A percentile compares a stretch with the other conserved stretches of the same genome.
phyloP scores from a whole-genome alignment of 1,140 invertebrate genomes.

The Bombus ignitus region DNA sequence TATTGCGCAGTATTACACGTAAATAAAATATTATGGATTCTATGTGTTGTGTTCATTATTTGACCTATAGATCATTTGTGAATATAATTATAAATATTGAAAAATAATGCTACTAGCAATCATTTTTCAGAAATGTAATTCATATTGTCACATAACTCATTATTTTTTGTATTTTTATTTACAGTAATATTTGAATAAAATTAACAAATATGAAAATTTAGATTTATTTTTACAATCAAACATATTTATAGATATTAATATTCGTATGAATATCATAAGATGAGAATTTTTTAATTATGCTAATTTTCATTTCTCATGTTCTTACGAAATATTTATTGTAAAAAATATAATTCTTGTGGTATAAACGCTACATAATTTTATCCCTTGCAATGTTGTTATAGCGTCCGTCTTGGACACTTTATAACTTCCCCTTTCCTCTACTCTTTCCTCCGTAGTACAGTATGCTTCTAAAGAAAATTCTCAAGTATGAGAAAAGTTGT shows the following conservation, averaged over 20 bases:
- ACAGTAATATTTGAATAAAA: not conserved
- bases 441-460: conserved; percentile 15
- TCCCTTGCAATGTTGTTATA: conserved; percentile 57
- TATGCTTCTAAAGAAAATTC: conserved; percentile 71
- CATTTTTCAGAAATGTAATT: not conserved
- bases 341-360: conserved; percentile 23
- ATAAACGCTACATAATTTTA: conserved; percentile 39
- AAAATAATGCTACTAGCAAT: not conserved
- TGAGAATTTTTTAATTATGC: not conserved
- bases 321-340: not conserved
- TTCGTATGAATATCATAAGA: not conserved
- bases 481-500: conserved; percentile 77
- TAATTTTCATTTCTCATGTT: not conserved
- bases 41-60: conserved; percentile 23
- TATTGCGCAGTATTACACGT: conserved; percentile 78
- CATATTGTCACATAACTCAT: not conserved
- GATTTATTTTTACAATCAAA: not conserved
- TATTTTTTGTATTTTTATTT: not conserved
- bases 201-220: not conserved
- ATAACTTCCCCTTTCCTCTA: conserved; percentile 48
- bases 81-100: not conserved
- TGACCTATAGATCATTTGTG: not conserved
- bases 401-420: conserved; percentile 51
- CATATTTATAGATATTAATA: not conserved
- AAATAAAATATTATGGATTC: conserved; percentile 70